Evolutionary conservation across 2,797 vertebrate species (phyloP), one percentile per base, ranked within the genome.

Genomic region (Mus caroli): DNA sequence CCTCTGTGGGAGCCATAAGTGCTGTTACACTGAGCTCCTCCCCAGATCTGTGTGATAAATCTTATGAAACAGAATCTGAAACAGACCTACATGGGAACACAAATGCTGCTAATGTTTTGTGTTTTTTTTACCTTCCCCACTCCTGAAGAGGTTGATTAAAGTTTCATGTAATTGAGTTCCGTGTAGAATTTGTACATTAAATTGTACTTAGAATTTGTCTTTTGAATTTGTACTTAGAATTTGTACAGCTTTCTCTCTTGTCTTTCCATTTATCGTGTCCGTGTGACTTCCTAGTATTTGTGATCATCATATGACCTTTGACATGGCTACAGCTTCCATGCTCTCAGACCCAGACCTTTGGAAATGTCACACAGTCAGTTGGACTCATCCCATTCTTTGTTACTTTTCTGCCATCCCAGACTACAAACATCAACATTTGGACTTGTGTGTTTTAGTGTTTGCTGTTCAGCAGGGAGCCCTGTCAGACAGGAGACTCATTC

Each of bases 231-330:
- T 56, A 56, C 52, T 54, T 54, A 64, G 54, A 87, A 95, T 96
- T 93, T 94, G 93, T 60, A 60, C 11, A 91, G 82, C 92, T 92
- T 97, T 94, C 96, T 91, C 89, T 94, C 54, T 94, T 26, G 19
- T 71, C 54, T 92, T 95, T 93, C 60, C 69, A 92, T 78, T 64
- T 93, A 91, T 73, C 17, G 20, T 67, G 43, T 56, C 69, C 34
- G 46, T 13, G 52, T 89, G 95, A 89, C 93, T 97, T 97, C 87
- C 97, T 92, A 91, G 71, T 82, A 93, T 92, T 95, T 96, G 88
- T 93, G 90, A 97, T 83, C 71, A 87, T 64, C 93, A 79, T 97
- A 83, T 94, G 96, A 96, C 96, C 75, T 94, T 97, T 88, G 83
- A 92, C 73, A 73, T 37, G 64, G 34, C 79, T 94, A 50, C 76